Conservation (phyloP, 2,797 vertebrate genomes). For the Psittacula echo region DNA sequence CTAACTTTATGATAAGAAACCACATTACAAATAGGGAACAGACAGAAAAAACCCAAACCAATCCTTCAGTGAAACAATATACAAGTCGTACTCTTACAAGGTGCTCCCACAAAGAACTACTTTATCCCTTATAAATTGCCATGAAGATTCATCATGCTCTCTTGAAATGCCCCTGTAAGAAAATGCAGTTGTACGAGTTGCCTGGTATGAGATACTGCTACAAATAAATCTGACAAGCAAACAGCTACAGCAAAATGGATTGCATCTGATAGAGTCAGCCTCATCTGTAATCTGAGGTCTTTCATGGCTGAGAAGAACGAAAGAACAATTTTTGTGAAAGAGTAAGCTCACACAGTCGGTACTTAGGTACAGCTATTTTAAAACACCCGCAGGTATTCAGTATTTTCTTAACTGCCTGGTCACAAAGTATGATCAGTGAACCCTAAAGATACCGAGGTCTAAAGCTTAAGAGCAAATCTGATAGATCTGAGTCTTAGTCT, state of each 20-base stretch:
- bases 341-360: background rate
- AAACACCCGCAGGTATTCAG: background rate
- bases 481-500: no score
- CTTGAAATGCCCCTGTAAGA: background rate
- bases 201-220: constrained; percentile 31
- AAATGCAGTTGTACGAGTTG: background rate
- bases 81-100: background rate
- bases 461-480: background rate
- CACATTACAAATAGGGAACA: background rate
- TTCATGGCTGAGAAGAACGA: background rate
- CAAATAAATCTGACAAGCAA: constrained; percentile 53
- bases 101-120: background rate
- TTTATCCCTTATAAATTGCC: background rate
- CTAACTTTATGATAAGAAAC: background rate
- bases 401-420: background rate
- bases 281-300: background rate
- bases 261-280: constrained; percentile 5
- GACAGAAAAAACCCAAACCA: background rate
- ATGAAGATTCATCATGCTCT: constrained; percentile 21
- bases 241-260: background rate
- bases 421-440: background rate
- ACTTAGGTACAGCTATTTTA: background rate
- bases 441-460: background rate
- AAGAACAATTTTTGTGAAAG: background rate
- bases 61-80: background rate